Evolutionary conservation across 92 coral and sea anemone species (phyloP), one percentile per base, ranked within the genome.

Genomic region (Montipora capitata): DNA sequence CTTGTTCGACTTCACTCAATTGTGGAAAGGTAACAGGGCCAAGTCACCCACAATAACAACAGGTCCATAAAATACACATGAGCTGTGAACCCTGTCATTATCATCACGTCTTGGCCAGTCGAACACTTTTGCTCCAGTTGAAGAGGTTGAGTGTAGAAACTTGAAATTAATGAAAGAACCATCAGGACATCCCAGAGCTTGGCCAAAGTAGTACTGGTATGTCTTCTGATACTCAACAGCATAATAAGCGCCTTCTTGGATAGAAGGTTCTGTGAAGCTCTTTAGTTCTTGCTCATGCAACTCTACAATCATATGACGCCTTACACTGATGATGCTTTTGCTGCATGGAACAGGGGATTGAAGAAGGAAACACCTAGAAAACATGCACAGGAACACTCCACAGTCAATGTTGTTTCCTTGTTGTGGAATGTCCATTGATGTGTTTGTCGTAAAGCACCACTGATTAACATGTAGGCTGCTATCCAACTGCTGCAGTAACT

Each of bases 1-100:
- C 52, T 48, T 48, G 91, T 67, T 93, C 80, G 51, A 93, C 88
- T 62, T 89, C 90, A 8, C 64, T 76, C 66, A 66, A 73, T 76
- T 93, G 85, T 39, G 91, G 86, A 40, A 90, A 52, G 18, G 82
- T 87, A 76, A 93, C 82, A 49, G 96, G 92, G 77, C 94, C 79
- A 68, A 74, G 35, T 27, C 67, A 51, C 91, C 86, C 44, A 76
- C 89, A 85, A 86, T 76, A 76, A 68, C 66, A 58, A 87, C 87
- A 57, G 94, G 92, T 38, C 94, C 94, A 86, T 93, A 93, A 71
- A 93, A 83, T 44, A 93, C 78, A 40, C 88, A 44, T 17, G 87
- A 85, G 2, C 14, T 61, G 66, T 91, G 86, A 43, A 59, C 64
- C 7, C 14, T 77, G 13, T 91, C 94, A 40, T 40, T 20, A 40